Percentiles rank a stretch among this genome's conserved stretches.
phyloP scores from a whole-genome alignment of 1,140 invertebrate genomes.

The Leucophenga varia region DNA sequence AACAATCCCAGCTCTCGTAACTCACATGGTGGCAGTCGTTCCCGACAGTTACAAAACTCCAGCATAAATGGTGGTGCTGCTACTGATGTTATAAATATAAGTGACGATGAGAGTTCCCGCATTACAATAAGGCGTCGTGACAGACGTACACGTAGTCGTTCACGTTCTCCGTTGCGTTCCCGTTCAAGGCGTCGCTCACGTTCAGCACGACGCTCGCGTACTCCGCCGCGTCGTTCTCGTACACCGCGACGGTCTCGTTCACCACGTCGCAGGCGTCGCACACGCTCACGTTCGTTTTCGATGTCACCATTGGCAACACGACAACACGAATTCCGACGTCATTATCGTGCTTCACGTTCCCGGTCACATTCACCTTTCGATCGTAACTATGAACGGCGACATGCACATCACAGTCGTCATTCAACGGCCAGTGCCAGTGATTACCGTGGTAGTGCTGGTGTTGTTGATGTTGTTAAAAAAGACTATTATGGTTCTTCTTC shows the following conservation, averaged over 20 bases:
- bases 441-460: too few relatives aligned
- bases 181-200: conserved; percentile 8
- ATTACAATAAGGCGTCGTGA: background rate
- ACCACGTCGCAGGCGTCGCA: conserved; percentile 11
- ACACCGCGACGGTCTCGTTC: conserved; percentile 8
- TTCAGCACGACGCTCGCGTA: background rate
- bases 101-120: conserved; percentile 34
- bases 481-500: conserved; percentile 11
- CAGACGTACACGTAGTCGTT: conserved; percentile 7
- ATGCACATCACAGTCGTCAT: conserved; percentile 12
- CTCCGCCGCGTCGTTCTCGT: conserved; percentile 1
- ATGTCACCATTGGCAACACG: too few relatives aligned
- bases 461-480: too few relatives aligned
- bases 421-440: too few relatives aligned
- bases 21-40: too few relatives aligned
- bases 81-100: conserved; percentile 41
- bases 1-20: conserved; percentile 28
- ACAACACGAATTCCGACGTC: conserved; percentile 29
- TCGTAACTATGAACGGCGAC: conserved; percentile 2
- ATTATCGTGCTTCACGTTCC: conserved; percentile 42
- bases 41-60: too few relatives aligned
- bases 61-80: background rate
- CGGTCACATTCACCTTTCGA: conserved; percentile 10
- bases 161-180: conserved; percentile 17
- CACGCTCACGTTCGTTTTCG: conserved; percentile 19